Conservation (phyloP, 2,113 vertebrate genomes). For the Tragelaphus strepsiceros region DNA sequence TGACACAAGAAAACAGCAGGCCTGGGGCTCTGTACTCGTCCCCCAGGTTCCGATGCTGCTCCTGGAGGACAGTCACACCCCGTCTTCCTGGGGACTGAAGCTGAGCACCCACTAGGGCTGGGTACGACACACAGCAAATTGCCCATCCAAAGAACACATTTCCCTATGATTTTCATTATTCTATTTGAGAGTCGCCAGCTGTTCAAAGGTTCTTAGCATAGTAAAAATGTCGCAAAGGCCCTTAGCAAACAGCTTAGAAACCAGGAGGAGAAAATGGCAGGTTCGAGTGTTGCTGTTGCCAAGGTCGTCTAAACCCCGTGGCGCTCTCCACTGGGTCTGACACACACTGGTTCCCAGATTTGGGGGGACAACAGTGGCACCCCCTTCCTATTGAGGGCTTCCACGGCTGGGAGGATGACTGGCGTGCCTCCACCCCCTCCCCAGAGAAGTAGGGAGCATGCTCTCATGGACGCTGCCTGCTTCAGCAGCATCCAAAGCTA, state of each 20-base stretch:
- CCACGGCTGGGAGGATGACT: rapidly evolving
- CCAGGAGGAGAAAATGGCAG: neutral
- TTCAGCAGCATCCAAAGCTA: neutral
- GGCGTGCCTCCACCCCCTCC: neutral
- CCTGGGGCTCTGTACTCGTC: neutral
- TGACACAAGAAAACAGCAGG: neutral
- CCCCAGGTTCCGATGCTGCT: neutral
- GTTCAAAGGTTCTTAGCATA: slow-evolving; percentile 14
- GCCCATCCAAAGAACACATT: neutral
- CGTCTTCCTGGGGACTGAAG: neutral
- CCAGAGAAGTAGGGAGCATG: neutral
- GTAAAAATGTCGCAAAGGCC: neutral
- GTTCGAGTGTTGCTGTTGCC: neutral
- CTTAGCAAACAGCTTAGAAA: neutral
- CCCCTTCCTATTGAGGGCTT: neutral
- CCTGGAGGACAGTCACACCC: neutral
- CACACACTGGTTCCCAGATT: neutral
- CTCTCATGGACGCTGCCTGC: too few species aligned
- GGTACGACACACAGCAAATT: neutral
- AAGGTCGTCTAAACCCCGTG: neutral
- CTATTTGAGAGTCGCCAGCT: neutral
- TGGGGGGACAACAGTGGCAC: too few species aligned
- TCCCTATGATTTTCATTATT: neutral
- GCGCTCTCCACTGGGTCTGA: neutral
- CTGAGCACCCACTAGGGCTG: neutral